These are phyloP conservation scores for Leptodactylus fallax DNA, from an alignment of 2,797 vertebrate genomes.

Conservation along the genomic window DNA sequence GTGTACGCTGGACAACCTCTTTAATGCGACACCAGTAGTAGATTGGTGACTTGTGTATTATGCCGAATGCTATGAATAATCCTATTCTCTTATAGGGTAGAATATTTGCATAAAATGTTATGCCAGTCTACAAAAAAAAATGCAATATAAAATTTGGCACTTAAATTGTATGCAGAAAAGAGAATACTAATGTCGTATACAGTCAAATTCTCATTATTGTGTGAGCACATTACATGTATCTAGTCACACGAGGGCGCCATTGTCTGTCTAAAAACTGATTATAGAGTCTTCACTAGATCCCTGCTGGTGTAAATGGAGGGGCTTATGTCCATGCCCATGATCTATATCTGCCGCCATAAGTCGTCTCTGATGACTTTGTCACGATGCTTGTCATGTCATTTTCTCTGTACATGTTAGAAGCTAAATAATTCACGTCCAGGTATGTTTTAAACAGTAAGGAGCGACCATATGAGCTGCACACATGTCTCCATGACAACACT, in stretches of 20 bases:
- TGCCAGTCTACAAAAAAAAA: too few relatives aligned
- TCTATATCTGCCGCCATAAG: neutral
- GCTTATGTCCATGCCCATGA: neutral
- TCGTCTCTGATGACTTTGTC: neutral
- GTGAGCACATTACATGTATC: neutral
- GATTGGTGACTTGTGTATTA: too few relatives aligned
- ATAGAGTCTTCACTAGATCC: too few relatives aligned
- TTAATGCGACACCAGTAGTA: too few relatives aligned
- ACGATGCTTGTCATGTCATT: neutral
- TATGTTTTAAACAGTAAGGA: neutral
- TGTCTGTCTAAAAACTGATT: neutral
- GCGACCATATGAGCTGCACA: neutral
- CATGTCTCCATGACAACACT: neutral
- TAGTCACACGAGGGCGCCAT: conserved; percentile 38
- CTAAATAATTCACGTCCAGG: neutral
- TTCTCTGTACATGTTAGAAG: neutral
- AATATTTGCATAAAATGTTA: too few relatives aligned
- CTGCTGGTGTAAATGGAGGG: neutral
- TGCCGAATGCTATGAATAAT: too few relatives aligned
- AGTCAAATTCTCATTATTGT: neutral
- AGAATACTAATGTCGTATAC: too few relatives aligned
- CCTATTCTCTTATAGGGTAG: too few relatives aligned
- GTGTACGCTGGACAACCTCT: too few relatives aligned
- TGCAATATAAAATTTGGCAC: too few relatives aligned
- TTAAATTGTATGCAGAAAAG: too few relatives aligned